Percentiles rank a stretch among this genome's conserved stretches.
Evolutionary conservation across 2,888 invertebrate species (phyloP).

Genomic region (Keiferia lycopersicella): DNA sequence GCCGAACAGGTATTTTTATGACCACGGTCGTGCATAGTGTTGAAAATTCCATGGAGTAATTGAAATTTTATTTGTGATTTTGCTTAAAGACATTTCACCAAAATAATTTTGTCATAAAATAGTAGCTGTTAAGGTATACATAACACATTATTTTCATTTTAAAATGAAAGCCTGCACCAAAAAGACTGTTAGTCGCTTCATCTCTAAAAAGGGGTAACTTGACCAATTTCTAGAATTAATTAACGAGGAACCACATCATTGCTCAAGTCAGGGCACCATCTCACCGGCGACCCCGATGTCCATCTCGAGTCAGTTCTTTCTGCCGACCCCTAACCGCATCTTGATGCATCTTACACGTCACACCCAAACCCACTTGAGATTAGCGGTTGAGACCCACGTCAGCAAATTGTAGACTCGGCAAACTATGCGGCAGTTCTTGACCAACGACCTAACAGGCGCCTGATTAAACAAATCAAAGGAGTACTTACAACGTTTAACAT

Average conservation of each 20-base stretch:
- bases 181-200: not conserved
- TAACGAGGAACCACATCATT: not conserved
- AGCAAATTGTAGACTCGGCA: not conserved
- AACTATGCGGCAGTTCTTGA: not conserved
- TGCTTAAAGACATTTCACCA: not conserved
- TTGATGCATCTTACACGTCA: conserved; percentile 9
- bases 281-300: conserved; percentile 3
- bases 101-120: not conserved
- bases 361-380: conserved; percentile 12
- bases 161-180: no score
- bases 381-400: conserved; percentile 13
- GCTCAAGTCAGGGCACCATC: not conserved
- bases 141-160: no score
- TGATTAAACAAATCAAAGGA: no score
- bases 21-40: not conserved
- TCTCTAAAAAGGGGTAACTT: no score
- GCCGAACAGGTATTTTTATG: conserved; percentile 4
- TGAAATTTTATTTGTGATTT: not conserved
- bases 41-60: conserved; percentile 8
- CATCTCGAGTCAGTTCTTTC: not conserved
- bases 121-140: no score
- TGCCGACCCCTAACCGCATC: not conserved
- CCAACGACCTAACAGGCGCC: not conserved
- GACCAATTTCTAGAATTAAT: conserved; percentile 4
- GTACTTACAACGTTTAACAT: no score